These are phyloP conservation scores for Poecilus cupreus DNA, from an alignment of 2,888 invertebrate species.

Conservation along the genomic window DNA sequence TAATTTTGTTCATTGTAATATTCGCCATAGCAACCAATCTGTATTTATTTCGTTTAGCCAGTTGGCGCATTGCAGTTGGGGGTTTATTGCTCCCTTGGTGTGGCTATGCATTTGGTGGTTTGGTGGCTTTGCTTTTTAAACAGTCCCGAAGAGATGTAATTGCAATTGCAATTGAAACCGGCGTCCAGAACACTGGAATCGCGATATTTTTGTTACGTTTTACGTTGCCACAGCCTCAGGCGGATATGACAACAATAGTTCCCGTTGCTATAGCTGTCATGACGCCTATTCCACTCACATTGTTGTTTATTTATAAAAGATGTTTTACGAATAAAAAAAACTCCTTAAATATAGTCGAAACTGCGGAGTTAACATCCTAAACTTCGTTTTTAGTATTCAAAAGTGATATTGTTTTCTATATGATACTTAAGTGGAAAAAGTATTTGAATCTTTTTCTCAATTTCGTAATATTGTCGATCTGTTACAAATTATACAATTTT, in stretches of 20 bases:
- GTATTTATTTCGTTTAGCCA: conserved; percentile 91
- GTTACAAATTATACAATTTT: background rate
- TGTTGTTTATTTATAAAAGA: conserved; percentile 7
- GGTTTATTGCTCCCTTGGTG: conserved; percentile 89
- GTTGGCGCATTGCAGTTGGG: conserved; percentile 88
- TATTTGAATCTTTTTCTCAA: background rate
- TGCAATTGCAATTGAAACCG: conserved; percentile 95
- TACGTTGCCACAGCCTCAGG: conserved; percentile 88
- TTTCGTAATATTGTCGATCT: background rate
- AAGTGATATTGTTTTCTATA: background rate
- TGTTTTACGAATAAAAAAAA: background rate
- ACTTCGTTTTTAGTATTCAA: no score
- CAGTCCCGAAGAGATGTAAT: conserved; percentile 82
- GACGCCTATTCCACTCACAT: conserved; percentile 89
- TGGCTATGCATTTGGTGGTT: conserved; percentile 84
- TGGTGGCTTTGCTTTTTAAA: conserved; percentile 76
- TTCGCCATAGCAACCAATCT: conserved; percentile 93
- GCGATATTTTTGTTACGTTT: conserved; percentile 89
- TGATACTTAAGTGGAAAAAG: background rate
- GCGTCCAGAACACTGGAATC: conserved; percentile 95
- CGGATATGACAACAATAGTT: conserved; percentile 92
- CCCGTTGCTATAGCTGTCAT: conserved; percentile 94
- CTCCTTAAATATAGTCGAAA: background rate
- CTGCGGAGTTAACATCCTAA: background rate
- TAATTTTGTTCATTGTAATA: conserved; percentile 88